Percentiles rank a stretch among this genome's conserved stretches.
phyloP scores from a whole-genome alignment of 2,797 vertebrate species.

The Ctenosaura bakeri region DNA sequence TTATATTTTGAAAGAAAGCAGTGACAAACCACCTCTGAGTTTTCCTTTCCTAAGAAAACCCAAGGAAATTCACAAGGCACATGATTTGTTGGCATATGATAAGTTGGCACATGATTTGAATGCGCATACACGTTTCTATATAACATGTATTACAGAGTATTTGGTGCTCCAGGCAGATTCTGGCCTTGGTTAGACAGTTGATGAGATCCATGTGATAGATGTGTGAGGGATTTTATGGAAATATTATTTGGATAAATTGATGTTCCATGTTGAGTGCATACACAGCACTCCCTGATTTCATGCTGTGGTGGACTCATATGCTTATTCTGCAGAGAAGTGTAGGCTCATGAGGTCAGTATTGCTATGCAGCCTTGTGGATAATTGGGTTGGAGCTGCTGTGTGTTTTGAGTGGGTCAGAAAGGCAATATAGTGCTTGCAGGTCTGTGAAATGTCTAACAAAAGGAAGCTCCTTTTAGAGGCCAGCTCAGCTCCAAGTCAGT shows the following conservation, averaged over 20 bases:
- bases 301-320: neutral
- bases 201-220: neutral
- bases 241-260: no score
- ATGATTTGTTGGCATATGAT: neutral
- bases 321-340: neutral
- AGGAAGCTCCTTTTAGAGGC: neutral
- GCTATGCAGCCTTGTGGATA: neutral
- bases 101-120: neutral
- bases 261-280: neutral
- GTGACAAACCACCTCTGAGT: no score
- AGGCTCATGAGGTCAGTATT: neutral
- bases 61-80: no score
- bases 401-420: neutral
- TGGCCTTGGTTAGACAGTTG: no score
- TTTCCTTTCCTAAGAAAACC: no score
- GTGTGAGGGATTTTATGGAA: neutral
- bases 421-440: neutral
- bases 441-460: neutral
- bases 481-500: neutral
- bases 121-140: no score
- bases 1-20: no score
- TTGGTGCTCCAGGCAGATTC: neutral
- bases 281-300: neutral
- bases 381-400: neutral
- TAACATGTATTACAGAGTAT: neutral